Conservation (phyloP, 2,797 vertebrate species). For the Ctenosaura bakeri region DNA sequence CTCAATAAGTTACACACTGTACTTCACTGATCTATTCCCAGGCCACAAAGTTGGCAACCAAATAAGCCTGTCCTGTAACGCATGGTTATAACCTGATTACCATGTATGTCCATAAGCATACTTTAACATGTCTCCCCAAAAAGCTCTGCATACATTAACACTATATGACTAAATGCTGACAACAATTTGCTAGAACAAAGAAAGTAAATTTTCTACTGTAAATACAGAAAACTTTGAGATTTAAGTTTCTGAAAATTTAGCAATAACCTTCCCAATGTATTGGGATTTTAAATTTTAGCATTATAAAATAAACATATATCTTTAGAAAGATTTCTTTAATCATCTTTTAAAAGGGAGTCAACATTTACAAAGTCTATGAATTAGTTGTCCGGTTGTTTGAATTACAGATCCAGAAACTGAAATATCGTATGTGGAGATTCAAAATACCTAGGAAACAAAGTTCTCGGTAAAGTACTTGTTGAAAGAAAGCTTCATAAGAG, state of each 20-base stretch:
- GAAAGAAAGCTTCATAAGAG: neutral
- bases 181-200: neutral
- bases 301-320: neutral
- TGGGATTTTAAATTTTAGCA: neutral
- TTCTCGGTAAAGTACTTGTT: no score
- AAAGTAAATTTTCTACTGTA: neutral
- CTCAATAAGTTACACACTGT: no score
- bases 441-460: neutral
- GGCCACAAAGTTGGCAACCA: neutral
- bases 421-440: neutral
- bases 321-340: neutral
- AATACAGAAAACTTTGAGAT: neutral
- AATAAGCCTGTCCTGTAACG: neutral
- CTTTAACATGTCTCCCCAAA: neutral
- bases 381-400: no score
- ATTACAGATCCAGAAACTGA: neutral
- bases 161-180: neutral
- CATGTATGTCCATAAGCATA: neutral
- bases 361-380: neutral
- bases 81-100: neutral
- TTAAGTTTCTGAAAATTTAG: neutral
- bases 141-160: neutral
- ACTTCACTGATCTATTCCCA: no score
- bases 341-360: neutral
- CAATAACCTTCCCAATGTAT: neutral